Conservation (phyloP, 2,113 vertebrate species). For the Alces alces region DNA sequence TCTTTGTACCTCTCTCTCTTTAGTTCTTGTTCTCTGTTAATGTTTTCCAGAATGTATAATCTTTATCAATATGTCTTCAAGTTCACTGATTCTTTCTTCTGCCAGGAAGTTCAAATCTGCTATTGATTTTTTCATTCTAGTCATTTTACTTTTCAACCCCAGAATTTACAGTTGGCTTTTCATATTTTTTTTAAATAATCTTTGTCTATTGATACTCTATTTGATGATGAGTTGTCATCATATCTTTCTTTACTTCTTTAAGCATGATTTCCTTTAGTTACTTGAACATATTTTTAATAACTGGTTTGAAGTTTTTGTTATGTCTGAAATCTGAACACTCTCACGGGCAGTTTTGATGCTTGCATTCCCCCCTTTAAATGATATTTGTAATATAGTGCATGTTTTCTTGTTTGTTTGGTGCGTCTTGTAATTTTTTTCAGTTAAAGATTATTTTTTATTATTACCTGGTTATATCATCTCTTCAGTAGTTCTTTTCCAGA, state of each 20-base stretch:
- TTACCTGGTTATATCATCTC: not conserved
- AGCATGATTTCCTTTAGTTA: not conserved
- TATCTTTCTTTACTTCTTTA: not conserved
- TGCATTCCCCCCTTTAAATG: not conserved
- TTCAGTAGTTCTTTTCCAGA: not conserved
- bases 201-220: not conserved
- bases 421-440: not conserved
- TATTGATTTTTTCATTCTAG: not conserved
- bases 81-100: not conserved
- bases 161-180: not conserved
- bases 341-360: not conserved
- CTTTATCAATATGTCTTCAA: not conserved
- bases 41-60: not conserved
- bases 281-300: not conserved
- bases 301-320: not conserved
- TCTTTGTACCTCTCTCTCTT: not conserved
- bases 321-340: not conserved
- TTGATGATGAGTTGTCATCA: not conserved
- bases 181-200: not conserved
- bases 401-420: not conserved
- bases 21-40: not conserved
- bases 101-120: not conserved
- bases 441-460: not conserved
- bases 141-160: not conserved
- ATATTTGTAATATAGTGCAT: not conserved